Conservation (phyloP, 2,888 invertebrate genomes). For the Drosophila infuscata region DNA sequence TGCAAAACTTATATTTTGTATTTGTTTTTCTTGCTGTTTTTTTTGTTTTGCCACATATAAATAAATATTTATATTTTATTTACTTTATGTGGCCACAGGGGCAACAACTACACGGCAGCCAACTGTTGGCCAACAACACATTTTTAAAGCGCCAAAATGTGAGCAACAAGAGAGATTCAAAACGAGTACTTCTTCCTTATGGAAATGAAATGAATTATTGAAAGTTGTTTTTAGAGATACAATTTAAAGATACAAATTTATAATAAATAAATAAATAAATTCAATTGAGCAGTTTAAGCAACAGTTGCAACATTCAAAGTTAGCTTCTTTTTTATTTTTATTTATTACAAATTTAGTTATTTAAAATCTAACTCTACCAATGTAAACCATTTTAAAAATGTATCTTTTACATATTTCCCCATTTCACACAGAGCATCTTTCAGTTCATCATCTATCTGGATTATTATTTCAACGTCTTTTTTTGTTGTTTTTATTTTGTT, state of each 20-base stretch:
- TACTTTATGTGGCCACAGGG: conserved; percentile 50
- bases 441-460: conserved; percentile 1
- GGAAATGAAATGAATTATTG: neutral
- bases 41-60: conserved; percentile 17
- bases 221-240: neutral
- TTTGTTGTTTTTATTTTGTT: conserved; percentile 21
- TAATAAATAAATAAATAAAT: no score
- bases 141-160: neutral
- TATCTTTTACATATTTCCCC: neutral
- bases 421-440: neutral
- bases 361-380: no score
- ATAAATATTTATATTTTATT: conserved; percentile 64
- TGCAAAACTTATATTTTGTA: conserved; percentile 6
- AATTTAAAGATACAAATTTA: neutral
- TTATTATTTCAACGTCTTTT: neutral
- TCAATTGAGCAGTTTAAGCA: neutral
- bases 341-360: neutral
- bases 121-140: conserved; percentile 41
- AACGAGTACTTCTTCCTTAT: no score
- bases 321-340: neutral
- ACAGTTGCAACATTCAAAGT: neutral
- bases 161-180: neutral
- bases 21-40: neutral
- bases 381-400: neutral
- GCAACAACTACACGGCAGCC: conserved; percentile 31